A percentile compares a stretch with the other conserved stretches of the same genome.
These are phyloP conservation scores for Idaea straminata DNA, from an alignment of 2,888 invertebrate genomes.

Conservation along the genomic window DNA sequence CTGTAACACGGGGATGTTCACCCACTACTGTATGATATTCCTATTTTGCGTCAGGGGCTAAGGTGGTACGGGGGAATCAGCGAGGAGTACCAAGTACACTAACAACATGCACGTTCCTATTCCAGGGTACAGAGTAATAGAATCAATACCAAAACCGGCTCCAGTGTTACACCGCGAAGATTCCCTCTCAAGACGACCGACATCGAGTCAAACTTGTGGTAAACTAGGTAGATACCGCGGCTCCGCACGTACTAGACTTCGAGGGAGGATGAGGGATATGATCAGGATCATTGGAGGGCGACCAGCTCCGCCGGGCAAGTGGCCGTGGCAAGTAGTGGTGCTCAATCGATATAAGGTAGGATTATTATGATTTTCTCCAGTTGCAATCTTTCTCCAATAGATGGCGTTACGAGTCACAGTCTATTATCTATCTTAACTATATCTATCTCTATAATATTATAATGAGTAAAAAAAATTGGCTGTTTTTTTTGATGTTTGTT, in stretches of 20 bases:
- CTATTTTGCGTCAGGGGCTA: no score
- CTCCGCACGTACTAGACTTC: conserved; percentile 41
- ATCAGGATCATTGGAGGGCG: conserved; percentile 93
- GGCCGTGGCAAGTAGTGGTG: conserved; percentile 98
- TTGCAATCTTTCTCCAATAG: no score
- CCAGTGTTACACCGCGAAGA: conserved; percentile 60
- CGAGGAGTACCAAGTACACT: no score
- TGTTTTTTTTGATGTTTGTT: no score
- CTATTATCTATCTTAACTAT: no score
- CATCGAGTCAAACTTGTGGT: conserved; percentile 44
- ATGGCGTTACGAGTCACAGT: no score
- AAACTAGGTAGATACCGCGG: conserved; percentile 57
- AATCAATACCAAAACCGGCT: conserved; percentile 56
- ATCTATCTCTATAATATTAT: no score
- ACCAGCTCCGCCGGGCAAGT: conserved; percentile 88
- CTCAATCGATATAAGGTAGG: conserved; percentile 89
- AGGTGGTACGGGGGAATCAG: no score
- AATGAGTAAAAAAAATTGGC: no score
- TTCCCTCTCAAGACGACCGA: conserved; percentile 33
- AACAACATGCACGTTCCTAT: no score
- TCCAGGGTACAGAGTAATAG: conserved; percentile 58
- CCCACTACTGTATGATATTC: no score
- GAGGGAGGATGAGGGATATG: conserved; percentile 77
- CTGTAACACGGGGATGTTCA: no score
- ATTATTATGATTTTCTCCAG: background rate